Conservation (phyloP, 1,140 invertebrate species). For the Cheumatopsyche charites region DNA sequence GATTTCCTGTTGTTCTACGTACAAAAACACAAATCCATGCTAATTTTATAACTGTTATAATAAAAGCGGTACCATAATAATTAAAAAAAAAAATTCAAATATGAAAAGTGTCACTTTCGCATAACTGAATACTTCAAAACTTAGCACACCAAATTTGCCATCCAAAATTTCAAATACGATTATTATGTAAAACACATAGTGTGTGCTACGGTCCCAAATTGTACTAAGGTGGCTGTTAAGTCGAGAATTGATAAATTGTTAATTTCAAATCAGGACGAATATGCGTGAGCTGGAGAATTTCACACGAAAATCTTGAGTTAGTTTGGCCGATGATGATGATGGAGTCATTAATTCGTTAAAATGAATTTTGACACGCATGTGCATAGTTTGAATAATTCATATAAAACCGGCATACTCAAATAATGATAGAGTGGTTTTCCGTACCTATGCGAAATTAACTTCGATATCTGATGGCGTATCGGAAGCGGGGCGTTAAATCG, state of each 20-base stretch:
- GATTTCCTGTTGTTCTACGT: not conserved
- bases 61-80: too few species aligned
- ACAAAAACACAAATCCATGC: not conserved
- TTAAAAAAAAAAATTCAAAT: too few species aligned
- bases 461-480: not conserved
- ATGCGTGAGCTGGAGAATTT: not conserved
- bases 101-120: not conserved
- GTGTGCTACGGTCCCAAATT: not conserved
- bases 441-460: not conserved
- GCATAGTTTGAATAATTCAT: not conserved
- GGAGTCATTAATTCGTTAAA: too few species aligned
- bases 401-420: too few species aligned
- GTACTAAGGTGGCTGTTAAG: slow-evolving; percentile 20
- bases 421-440: too few species aligned
- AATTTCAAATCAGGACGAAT: slow-evolving; percentile 33
- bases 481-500: not conserved
- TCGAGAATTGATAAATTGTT: slow-evolving; percentile 35
- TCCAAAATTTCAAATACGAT: not conserved
- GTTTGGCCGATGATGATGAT: too few species aligned
- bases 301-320: not conserved
- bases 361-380: not conserved
- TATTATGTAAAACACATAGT: too few species aligned
- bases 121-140: not conserved
- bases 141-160: not conserved
- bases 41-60: slow-evolving; percentile 6